A percentile compares a stretch with the other conserved stretches of the same genome.
Conservation (phyloP, 2,888 invertebrate genomes). For the Troglohyphantes excavatus region DNA sequence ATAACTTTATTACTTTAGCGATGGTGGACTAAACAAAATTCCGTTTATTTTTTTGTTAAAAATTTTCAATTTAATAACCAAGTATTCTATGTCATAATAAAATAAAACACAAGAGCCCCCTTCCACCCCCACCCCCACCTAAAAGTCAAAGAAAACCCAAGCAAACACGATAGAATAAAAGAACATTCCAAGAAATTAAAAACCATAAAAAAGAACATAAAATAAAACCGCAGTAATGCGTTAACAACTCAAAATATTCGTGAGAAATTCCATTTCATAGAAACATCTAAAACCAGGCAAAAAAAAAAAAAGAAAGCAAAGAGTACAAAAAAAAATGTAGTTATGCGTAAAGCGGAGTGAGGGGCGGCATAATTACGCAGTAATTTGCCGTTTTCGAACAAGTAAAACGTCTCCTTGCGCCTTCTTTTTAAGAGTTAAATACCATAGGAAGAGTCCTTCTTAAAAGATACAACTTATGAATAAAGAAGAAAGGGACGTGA, state of each 20-base stretch:
- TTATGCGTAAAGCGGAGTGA: slow-evolving; percentile 9
- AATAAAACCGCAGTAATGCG: neutral
- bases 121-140: too few relatives aligned
- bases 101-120: too few relatives aligned
- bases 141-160: neutral
- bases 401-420: slow-evolving; percentile 3
- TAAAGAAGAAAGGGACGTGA: neutral
- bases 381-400: slow-evolving; percentile 63
- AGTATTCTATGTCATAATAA: too few relatives aligned
- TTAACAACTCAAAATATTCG: slow-evolving; percentile 38
- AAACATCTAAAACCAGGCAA: neutral
- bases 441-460: neutral
- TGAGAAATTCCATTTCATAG: slow-evolving; percentile 27
- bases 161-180: neutral
- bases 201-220: neutral
- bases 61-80: too few relatives aligned
- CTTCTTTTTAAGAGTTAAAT: slow-evolving; percentile 31
- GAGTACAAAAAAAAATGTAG: slow-evolving; percentile 4
- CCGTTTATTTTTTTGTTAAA: neutral
- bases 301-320: neutral
- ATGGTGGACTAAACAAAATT: neutral
- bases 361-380: slow-evolving; percentile 61
- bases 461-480: slow-evolving; percentile 10
- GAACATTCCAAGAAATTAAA: neutral
- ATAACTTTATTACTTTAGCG: too few relatives aligned